Conservation (phyloP, 23 tunicate species). For the Pegea sp. region DNA sequence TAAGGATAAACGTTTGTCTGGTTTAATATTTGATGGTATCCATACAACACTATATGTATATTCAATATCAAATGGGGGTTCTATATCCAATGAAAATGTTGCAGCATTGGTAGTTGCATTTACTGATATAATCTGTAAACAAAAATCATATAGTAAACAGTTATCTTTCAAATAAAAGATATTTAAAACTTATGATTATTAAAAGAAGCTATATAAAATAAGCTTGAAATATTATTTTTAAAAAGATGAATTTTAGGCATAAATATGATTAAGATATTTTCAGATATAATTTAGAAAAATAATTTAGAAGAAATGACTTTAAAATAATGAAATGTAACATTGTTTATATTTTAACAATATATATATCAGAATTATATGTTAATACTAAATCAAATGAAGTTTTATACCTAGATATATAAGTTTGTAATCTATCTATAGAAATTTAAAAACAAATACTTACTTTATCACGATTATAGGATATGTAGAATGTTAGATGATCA, state of each 20-base stretch:
- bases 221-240: too few relatives aligned
- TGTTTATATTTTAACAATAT: too few relatives aligned
- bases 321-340: too few relatives aligned
- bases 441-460: conserved; percentile 3
- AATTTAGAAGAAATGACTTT: too few relatives aligned
- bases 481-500: conserved; percentile 45
- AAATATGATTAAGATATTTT: too few relatives aligned
- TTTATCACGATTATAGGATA: conserved; percentile 71
- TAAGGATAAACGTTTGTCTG: conserved; percentile 21
- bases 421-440: too few relatives aligned
- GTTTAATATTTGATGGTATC: conserved; percentile 23
- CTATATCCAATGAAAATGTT: conserved; percentile 40
- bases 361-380: too few relatives aligned
- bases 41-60: conserved; percentile 44
- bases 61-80: conserved; percentile 29
- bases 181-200: neutral
- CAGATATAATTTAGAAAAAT: too few relatives aligned
- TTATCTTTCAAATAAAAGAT: neutral
- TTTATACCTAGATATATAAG: too few relatives aligned
- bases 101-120: conserved; percentile 39
- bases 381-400: too few relatives aligned
- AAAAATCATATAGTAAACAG: neutral
- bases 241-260: too few relatives aligned
- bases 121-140: conserved; percentile 34
- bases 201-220: too few relatives aligned